A percentile compares a stretch with the other conserved stretches of the same genome.
These are phyloP conservation scores for Prunella himalayana DNA, from an alignment of 2,113 vertebrate genomes.

Conservation along the genomic window DNA sequence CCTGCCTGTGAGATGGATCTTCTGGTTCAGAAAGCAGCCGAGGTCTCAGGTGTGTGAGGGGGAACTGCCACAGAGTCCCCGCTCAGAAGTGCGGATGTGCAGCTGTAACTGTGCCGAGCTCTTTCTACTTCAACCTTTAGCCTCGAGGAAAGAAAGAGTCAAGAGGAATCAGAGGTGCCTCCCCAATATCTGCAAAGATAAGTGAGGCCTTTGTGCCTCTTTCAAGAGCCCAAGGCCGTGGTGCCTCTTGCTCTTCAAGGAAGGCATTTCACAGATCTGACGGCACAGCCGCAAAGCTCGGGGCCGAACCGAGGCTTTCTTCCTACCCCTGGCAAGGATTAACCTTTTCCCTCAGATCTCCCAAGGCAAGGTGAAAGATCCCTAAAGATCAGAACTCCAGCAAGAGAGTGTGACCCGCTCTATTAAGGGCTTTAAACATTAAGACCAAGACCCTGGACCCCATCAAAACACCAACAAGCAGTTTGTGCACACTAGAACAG, in stretches of 20 bases:
- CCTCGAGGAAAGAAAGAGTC: neutral
- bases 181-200: neutral
- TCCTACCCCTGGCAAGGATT: neutral
- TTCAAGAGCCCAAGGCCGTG: neutral
- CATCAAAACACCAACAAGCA: constrained; percentile 32
- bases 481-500: neutral
- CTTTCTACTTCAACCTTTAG: constrained; percentile 25
- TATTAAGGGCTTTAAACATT: constrained; percentile 30
- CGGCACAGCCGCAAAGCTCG: neutral
- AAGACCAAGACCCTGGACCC: constrained; percentile 1
- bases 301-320: neutral
- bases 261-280: constrained; percentile 10
- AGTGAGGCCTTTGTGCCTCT: neutral
- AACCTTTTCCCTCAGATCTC: constrained; percentile 46
- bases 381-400: constrained; percentile 37
- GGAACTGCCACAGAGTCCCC: neutral
- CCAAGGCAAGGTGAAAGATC: constrained; percentile 10
- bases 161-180: neutral
- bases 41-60: neutral
- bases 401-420: constrained; percentile 8
- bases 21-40: neutral
- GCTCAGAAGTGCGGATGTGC: neutral
- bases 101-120: neutral
- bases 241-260: neutral
- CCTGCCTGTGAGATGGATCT: neutral